Conservation (phyloP, 2,888 invertebrate species). For the Hyles lineata region DNA sequence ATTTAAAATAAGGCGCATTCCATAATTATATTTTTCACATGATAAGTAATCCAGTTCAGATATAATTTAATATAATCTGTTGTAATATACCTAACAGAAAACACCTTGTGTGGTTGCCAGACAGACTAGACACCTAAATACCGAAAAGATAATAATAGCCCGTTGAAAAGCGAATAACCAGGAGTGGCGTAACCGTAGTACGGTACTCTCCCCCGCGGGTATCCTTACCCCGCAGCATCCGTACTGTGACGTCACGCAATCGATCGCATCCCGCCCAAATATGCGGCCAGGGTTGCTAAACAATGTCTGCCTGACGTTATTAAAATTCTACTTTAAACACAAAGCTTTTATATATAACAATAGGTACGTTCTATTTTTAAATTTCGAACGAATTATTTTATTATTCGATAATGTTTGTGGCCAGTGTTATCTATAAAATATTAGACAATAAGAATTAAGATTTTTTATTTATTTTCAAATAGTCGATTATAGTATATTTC, state of each 20-base stretch:
- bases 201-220: constrained; percentile 41
- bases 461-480: background rate
- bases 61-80: no score
- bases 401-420: background rate
- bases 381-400: background rate
- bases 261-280: constrained; percentile 62
- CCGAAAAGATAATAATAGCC: constrained; percentile 61
- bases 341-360: constrained; percentile 5
- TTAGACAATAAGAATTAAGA: background rate
- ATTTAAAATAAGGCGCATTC: no score
- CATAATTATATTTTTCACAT: no score
- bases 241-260: constrained; percentile 76
- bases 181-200: constrained; percentile 55
- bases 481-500: background rate
- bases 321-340: constrained; percentile 8
- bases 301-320: constrained; percentile 26
- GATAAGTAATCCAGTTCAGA: no score
- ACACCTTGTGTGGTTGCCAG: background rate
- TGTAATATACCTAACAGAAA: background rate
- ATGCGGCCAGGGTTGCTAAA: constrained; percentile 19
- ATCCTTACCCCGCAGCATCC: constrained; percentile 62
- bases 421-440: background rate
- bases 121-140: constrained; percentile 38
- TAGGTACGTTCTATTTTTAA: background rate
- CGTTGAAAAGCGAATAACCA: constrained; percentile 63